phyloP scores from a whole-genome alignment of 2,113 vertebrate species.

The Gobiocypris rarus region DNA sequence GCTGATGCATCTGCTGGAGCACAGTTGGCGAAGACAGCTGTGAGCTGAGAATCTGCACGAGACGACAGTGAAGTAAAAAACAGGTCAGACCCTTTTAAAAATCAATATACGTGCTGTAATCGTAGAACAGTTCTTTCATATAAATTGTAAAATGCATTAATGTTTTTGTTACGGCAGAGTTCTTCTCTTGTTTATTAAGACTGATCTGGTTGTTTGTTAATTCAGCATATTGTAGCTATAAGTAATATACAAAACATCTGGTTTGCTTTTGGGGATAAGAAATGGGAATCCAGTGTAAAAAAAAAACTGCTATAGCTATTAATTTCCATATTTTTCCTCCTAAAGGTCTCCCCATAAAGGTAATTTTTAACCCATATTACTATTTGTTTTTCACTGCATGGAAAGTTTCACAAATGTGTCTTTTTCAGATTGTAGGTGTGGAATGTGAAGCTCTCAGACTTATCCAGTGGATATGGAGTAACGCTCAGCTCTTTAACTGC shows the following conservation, averaged over 20 bases:
- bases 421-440: neutral
- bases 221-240: neutral
- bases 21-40: constrained; percentile 23
- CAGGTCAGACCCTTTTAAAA: constrained; percentile 32
- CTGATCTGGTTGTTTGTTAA: neutral
- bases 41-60: constrained; percentile 1
- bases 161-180: neutral
- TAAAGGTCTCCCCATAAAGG: neutral
- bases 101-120: neutral
- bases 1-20: neutral
- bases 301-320: neutral
- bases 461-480: neutral
- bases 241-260: neutral
- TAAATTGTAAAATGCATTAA: neutral
- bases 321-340: neutral
- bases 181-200: neutral
- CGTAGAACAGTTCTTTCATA: neutral
- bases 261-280: neutral
- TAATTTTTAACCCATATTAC: neutral
- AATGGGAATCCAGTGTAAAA: neutral
- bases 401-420: neutral
- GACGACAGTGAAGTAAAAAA: neutral
- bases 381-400: neutral
- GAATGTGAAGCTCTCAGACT: neutral
- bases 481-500: neutral